Conservation (phyloP, 2,113 vertebrate species). For the Neofelis nebulosa region DNA sequence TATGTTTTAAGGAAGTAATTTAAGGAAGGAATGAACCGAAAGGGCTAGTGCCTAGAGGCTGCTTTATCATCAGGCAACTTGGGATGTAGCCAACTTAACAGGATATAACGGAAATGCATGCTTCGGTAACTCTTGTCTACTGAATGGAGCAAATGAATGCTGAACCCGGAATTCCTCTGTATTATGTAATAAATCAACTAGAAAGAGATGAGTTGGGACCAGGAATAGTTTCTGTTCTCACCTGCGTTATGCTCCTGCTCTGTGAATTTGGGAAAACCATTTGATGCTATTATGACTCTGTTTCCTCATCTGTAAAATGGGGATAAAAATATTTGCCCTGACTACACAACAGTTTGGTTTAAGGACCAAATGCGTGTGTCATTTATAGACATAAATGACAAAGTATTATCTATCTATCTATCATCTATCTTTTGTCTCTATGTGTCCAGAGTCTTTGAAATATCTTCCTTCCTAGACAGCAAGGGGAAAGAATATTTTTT, state of each 20-base stretch:
- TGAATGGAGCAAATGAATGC: rapidly evolving
- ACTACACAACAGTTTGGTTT: background rate
- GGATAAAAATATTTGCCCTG: background rate
- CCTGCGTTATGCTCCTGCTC: background rate
- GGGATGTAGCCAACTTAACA: too few species aligned
- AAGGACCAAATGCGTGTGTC: background rate
- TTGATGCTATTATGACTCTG: background rate
- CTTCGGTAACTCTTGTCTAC: background rate
- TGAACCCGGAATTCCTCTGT: rapidly evolving
- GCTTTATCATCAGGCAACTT: background rate
- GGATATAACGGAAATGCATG: rapidly evolving
- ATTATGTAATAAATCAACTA: rapidly evolving
- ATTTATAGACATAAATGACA: background rate
- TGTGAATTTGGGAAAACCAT: background rate
- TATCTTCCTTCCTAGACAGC: background rate
- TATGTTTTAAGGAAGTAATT: background rate
- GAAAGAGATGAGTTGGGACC: background rate
- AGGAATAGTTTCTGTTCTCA: background rate
- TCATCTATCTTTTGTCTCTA: background rate
- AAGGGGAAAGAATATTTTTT: background rate
- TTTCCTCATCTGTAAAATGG: background rate
- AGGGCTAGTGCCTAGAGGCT: too few species aligned
- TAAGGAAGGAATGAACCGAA: background rate
- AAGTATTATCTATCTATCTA: background rate
- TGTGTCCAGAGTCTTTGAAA: background rate